Conservation (phyloP, 2,797 vertebrate species). For the Trichosurus vulpecula region DNA sequence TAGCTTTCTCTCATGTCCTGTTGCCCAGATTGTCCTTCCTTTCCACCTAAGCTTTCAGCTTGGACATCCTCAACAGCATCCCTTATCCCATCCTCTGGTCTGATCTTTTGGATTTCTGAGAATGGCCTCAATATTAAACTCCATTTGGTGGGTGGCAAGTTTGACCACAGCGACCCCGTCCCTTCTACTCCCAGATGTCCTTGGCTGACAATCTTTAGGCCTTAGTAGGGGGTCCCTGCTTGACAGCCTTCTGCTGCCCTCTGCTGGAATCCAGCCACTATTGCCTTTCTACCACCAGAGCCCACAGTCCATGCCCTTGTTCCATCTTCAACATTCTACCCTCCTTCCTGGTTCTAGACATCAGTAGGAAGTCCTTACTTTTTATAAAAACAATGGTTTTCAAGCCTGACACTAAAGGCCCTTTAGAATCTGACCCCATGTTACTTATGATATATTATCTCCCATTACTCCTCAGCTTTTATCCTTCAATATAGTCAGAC, state of each 20-base stretch:
- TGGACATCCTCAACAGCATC: not conserved
- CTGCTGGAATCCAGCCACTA: not conserved
- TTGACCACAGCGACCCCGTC: not conserved
- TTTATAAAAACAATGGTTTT: not conserved
- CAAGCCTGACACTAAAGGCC: not conserved
- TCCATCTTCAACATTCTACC: not conserved
- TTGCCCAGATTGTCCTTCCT: not conserved
- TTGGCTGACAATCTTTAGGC: not conserved
- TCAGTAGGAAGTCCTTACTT: not conserved
- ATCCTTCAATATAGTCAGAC: not conserved
- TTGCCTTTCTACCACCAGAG: not conserved
- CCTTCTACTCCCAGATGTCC: not conserved
- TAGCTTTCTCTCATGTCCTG: not conserved
- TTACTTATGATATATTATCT: not conserved
- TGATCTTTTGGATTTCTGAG: not conserved
- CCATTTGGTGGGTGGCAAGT: not conserved
- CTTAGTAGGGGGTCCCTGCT: not conserved
- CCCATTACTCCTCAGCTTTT: not conserved
- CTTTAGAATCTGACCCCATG: not conserved
- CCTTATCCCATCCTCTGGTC: not conserved
- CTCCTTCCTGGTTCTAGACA: not conserved
- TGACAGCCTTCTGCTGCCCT: not conserved
- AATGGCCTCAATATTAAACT: not conserved
- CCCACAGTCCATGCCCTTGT: not conserved
- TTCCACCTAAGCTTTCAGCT: not conserved